Evolutionary conservation across 53 echinoderm and acorn worm species (phyloP).

Genomic region (Paracentrotus lividus): DNA sequence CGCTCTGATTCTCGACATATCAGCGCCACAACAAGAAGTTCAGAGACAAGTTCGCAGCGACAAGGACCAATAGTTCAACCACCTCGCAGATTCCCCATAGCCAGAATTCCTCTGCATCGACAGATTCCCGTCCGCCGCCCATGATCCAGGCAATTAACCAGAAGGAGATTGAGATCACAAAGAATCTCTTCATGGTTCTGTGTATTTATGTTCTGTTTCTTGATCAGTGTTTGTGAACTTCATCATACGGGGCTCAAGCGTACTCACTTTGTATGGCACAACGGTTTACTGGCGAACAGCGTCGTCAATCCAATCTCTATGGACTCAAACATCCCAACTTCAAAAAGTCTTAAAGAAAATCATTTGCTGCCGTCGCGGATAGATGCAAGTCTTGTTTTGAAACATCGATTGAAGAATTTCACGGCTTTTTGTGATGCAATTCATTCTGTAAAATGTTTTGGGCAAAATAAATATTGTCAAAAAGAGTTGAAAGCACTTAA

Average conservation of each 20-base stretch:
- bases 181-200: conserved; percentile 36
- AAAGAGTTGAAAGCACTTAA: too few species aligned
- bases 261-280: not conserved
- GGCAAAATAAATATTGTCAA: too few species aligned
- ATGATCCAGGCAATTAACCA: conserved; percentile 35
- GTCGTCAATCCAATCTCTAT: conserved; percentile 47
- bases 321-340: conserved; percentile 27
- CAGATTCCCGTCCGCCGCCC: not conserved
- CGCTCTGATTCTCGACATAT: not conserved
- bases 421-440: too few species aligned
- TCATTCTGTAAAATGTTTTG: too few species aligned
- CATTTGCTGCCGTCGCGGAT: not conserved
- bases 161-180: conserved; percentile 48
- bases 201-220: not conserved
- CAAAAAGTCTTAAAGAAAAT: conserved; percentile 17
- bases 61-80: too few species aligned
- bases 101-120: not conserved
- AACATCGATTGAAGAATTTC: too few species aligned
- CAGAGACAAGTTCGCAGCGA: not conserved
- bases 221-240: not conserved
- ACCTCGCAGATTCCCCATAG: too few species aligned
- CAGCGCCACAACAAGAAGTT: not conserved
- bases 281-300: not conserved
- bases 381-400: too few species aligned
- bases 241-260: not conserved